These are phyloP conservation scores for Clupea harengus DNA, from an alignment of 2,113 vertebrate genomes.

Conservation along the genomic window DNA sequence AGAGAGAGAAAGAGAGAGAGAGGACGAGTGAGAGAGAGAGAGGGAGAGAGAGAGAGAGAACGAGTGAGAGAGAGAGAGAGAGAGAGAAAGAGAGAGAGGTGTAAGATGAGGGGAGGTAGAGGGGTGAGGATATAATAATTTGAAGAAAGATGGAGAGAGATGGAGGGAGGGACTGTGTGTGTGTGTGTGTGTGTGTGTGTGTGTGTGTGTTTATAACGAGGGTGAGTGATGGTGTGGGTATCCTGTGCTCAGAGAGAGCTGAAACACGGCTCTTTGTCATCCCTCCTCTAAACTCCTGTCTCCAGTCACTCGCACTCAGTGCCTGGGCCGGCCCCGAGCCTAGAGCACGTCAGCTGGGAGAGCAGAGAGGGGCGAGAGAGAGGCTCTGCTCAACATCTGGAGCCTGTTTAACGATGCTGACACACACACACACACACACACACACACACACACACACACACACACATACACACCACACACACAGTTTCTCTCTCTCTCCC, in stretches of 20 bases:
- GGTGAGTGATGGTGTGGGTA: background rate
- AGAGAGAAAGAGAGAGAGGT: background rate
- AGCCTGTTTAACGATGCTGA: constrained; percentile 38
- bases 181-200: constrained; percentile 17
- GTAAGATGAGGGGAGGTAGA: background rate
- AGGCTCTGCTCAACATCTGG: constrained; percentile 42
- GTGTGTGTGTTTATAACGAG: constrained; percentile 18
- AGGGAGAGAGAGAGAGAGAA: background rate
- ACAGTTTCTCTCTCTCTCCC: too few relatives aligned
- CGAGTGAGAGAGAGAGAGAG: background rate
- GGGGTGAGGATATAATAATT: background rate
- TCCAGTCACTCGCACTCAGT: background rate
- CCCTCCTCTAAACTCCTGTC: background rate
- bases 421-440: background rate
- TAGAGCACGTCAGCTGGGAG: background rate
- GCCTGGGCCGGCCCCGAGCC: background rate
- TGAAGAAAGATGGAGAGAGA: background rate
- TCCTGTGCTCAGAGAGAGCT: background rate
- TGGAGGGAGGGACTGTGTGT: background rate
- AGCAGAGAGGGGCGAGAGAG: background rate
- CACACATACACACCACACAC: constrained; percentile 14
- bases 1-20: background rate
- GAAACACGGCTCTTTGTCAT: background rate
- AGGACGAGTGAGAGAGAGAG: background rate
- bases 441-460: background rate